Conservation (phyloP, 2,888 invertebrate species). For the Malacosoma neustria region DNA sequence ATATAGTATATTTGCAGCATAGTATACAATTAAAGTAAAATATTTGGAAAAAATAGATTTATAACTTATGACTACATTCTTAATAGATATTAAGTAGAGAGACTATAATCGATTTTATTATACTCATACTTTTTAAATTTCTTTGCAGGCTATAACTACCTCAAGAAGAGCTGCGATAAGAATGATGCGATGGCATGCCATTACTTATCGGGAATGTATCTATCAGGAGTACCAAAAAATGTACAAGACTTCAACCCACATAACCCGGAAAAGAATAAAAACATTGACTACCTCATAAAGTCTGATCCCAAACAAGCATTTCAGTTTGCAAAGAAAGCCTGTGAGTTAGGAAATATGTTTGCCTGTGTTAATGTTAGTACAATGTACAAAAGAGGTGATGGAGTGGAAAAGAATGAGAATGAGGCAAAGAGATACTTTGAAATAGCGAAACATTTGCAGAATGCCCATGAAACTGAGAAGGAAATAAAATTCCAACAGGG, state of each 20-base stretch:
- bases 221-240: constrained; percentile 80
- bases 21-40: too few species aligned
- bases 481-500: constrained; percentile 76
- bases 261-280: constrained; percentile 47
- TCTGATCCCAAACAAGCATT: constrained; percentile 87
- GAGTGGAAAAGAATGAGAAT: constrained; percentile 81
- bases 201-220: constrained; percentile 85
- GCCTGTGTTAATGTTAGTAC: constrained; percentile 93
- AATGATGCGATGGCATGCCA: constrained; percentile 84
- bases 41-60: too few species aligned
- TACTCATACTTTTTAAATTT: too few species aligned
- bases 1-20: too few species aligned
- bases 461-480: constrained; percentile 75
- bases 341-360: constrained; percentile 88
- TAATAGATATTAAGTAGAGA: too few species aligned
- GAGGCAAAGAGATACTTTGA: constrained; percentile 83
- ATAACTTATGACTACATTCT: too few species aligned
- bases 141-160: constrained; percentile 71
- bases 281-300: constrained; percentile 69
- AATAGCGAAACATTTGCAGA: constrained; percentile 81
- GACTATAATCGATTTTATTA: too few species aligned
- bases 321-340: constrained; percentile 83
- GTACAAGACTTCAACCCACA: constrained; percentile 57
- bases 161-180: constrained; percentile 75
- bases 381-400: constrained; percentile 91